Evolutionary conservation across 2,113 vertebrate species (phyloP).

Genomic region (Microtus oregoni): DNA sequence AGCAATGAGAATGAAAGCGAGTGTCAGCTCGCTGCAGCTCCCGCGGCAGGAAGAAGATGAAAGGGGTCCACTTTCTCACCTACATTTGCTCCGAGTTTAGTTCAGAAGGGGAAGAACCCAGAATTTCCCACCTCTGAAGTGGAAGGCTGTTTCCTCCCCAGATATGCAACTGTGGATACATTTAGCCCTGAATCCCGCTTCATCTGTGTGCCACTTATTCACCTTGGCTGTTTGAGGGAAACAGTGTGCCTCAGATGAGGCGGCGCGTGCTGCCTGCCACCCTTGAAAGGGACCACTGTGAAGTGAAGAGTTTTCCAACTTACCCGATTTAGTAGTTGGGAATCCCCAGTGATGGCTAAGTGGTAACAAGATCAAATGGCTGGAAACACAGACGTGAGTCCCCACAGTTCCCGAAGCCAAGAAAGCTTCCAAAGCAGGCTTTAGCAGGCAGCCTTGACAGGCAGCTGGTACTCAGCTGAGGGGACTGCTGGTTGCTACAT

Average conservation of each 20-base stretch:
- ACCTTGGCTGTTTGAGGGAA: slow-evolving; percentile 54
- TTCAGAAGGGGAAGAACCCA: slow-evolving; percentile 29
- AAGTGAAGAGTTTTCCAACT: slow-evolving; percentile 73
- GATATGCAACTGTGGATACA: slow-evolving; percentile 5
- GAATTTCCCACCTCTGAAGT: slow-evolving; percentile 67
- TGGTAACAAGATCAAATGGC: slow-evolving; percentile 79
- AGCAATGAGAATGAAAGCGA: slow-evolving; percentile 58
- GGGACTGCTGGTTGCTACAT: slow-evolving; percentile 80
- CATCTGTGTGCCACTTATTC: slow-evolving; percentile 36
- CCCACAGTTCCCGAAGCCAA: slow-evolving; percentile 56
- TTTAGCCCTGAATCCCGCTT: background rate
- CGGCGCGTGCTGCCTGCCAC: slow-evolving; percentile 10
- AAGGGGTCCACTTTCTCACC: slow-evolving; percentile 18
- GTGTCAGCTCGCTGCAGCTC: background rate
- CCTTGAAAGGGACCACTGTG: slow-evolving; percentile 21
- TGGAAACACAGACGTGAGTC: slow-evolving; percentile 73
- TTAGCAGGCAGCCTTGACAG: slow-evolving; percentile 66
- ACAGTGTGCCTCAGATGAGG: slow-evolving; percentile 25
- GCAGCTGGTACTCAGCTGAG: slow-evolving; percentile 80
- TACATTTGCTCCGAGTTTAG: slow-evolving; percentile 23
- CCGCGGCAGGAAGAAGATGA: background rate
- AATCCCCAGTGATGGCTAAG: slow-evolving; percentile 68
- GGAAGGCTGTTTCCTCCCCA: slow-evolving; percentile 3
- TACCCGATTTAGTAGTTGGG: slow-evolving; percentile 72
- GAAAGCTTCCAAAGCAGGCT: slow-evolving; percentile 77